These are phyloP conservation scores for Paedocypris sp. DNA, from an alignment of 2,113 vertebrate species.

Conservation along the genomic window DNA sequence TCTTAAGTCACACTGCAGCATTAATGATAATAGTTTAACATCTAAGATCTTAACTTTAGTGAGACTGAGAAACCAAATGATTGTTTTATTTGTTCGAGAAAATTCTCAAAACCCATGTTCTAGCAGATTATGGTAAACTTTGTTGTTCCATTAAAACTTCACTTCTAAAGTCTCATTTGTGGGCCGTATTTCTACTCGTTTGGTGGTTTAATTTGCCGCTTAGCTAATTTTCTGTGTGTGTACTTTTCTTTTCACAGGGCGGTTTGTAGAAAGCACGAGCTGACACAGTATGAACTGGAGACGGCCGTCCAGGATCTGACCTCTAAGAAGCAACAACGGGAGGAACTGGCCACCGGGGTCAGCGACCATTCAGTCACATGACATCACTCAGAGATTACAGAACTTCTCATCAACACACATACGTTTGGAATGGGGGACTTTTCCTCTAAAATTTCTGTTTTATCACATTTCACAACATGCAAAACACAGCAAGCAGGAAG, in stretches of 20 bases:
- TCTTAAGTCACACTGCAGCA: too few species aligned
- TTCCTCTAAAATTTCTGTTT: background rate
- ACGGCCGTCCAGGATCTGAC: slow-evolving; percentile 73
- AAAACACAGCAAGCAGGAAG: background rate
- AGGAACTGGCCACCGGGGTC: slow-evolving; percentile 87
- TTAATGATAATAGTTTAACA: too few species aligned
- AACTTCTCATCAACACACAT: background rate
- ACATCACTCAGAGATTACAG: background rate
- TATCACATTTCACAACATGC: background rate
- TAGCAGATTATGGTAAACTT: too few species aligned
- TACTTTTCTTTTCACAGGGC: slow-evolving; percentile 58
- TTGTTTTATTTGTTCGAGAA: too few species aligned
- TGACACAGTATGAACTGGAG: slow-evolving; percentile 88
- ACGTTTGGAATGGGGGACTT: background rate
- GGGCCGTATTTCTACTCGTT: background rate
- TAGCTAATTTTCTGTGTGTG: background rate
- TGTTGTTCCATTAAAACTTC: too few species aligned
- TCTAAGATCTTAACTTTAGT: too few species aligned
- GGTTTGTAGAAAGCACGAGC: slow-evolving; percentile 89
- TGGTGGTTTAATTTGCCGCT: background rate
- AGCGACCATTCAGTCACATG: slow-evolving; percentile 27
- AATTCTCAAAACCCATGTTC: too few species aligned
- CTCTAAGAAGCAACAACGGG: slow-evolving; percentile 86
- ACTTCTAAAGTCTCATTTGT: too few species aligned
- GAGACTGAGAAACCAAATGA: too few species aligned